Base-by-base conservation (phyloP, 2,797 vertebrate species). In the Pseudopleuronectes americanus region DNA sequence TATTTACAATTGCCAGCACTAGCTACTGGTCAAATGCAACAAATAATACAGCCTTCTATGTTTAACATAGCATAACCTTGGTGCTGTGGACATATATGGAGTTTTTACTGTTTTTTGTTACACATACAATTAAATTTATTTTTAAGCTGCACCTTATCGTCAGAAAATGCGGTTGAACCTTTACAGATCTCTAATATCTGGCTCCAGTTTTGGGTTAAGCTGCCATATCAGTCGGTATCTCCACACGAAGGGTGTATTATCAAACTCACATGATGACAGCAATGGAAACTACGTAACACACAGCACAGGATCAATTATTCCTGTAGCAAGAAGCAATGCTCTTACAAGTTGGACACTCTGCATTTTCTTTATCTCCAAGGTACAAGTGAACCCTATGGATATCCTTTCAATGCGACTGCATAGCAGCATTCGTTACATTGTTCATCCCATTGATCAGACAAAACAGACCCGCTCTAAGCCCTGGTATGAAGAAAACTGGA, bases 401-500 rank as follows among this genome's bases (percentile, higher is more conserved):
- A 57, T 8, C 33, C 23, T 52, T 31, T 56, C 33, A 54, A 54
- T 52, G 41, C 9, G 48, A 24, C 28, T 58, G 17, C 36, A 61
- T 33, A 21, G 24, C 64, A 52, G 22, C 19, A 19, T 58, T 48
- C 2, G 1, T 6, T 38, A 54, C 10, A 36, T 48, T 64, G 33
- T 60, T 71, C 51, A 64, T 71, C 24, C 57, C 13, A 3, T 0
- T 13, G 26, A 58, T 38, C 56, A 56, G 60, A 67, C 45, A 22
- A 53, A 63, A 73, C 72, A 2, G 31, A 73, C 14, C 16, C 7
- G 0, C 55, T 7, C 64, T 24, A 53, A 66, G 47, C 13, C 57
- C 19, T 59, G 56, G 62, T 63, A 52, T 57, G 75, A 72, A 45
- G 64, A 24, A 66, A 72, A 72, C 61, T 67, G 51, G 19, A 70